Conservation (phyloP, 2,113 vertebrate genomes). For the Melanerpes formicivorus region DNA sequence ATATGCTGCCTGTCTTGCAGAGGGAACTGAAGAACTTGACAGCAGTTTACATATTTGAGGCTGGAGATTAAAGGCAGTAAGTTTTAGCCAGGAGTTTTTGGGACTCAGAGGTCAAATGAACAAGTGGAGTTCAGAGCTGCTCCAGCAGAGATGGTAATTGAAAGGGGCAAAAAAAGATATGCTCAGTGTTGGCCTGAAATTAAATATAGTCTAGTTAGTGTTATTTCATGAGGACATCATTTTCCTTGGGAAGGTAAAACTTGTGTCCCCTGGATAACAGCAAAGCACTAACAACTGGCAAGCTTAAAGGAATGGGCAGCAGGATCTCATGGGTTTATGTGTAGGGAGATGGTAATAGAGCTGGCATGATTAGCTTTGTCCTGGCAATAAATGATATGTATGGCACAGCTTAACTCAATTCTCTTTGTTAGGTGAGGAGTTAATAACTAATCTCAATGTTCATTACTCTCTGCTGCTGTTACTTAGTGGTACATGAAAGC, state of each 20-base stretch:
- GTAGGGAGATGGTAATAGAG: neutral
- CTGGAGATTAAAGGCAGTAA: neutral
- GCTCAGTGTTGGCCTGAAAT: neutral
- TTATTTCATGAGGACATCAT: neutral
- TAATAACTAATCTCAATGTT: neutral
- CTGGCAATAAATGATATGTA: neutral
- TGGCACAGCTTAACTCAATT: neutral
- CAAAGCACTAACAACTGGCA: neutral
- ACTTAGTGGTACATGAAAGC: neutral
- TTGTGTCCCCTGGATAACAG: neutral
- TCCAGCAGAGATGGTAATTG: neutral
- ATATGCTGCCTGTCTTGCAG: constrained; percentile 42
- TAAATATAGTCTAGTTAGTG: neutral
- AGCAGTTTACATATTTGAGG: constrained; percentile 21
- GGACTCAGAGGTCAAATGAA: neutral
- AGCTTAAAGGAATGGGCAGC: neutral
- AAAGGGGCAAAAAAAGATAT: neutral
- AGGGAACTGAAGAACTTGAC: neutral
- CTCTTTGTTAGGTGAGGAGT: neutral
- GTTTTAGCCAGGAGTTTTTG: neutral
- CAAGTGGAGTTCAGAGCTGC: neutral
- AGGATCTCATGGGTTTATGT: neutral
- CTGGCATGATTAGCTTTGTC: neutral
- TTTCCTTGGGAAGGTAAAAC: neutral
- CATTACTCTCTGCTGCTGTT: neutral